Evolutionary conservation across 2,888 invertebrate genomes (phyloP), one percentile per base, ranked within the genome.

Genomic region (Dryocosmus kuriphilus): DNA sequence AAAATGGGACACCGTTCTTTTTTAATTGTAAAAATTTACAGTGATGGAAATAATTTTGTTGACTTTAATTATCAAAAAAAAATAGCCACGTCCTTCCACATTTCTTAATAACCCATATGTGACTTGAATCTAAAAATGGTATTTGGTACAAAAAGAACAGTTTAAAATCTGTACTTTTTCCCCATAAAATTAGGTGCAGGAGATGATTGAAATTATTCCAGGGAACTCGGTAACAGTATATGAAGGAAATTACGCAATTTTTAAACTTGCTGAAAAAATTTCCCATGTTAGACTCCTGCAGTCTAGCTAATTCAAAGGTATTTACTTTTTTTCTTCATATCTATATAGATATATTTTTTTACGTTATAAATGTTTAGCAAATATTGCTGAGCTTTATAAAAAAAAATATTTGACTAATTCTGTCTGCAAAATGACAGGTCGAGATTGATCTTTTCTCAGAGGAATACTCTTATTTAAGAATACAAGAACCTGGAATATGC

Each of bases 401-500:
- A n/a, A 51, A n/a, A n/a, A 2, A 8, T n/a, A 51, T 51, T 51
- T n/a, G 19, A 35, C n/a, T 32, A 11, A 65, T 63, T 22, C 22
- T 38, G 41, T 65, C 14, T 24, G 22, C 6, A 65, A 46, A 27
- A 67, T 38, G 7, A 19, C 11, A 30, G 19, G 27, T 5, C 5
- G 3, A 16, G 7, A 27, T 51, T n/a, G 51, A 71, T 57, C 63
- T 63, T 74, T 74, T 41, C 5, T 55, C 27, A 14, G 30, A 71
- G 30, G 24, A 71, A 30, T 16, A 19, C 11, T 30, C 16, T n/a
- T 19, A 46, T 9, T 46, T 71, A 51, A 46, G 19, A 30, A n/a
- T 71, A n/a, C 30, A 71, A 11, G 51, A 71, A 51, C 11, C 51
- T n/a, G 46, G 46, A 19, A 9, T 51, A 61, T 88, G 88, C 35